These are phyloP conservation scores for Polydrusus tereticollis DNA, from an alignment of 2,888 invertebrate genomes.

Conservation along the genomic window DNA sequence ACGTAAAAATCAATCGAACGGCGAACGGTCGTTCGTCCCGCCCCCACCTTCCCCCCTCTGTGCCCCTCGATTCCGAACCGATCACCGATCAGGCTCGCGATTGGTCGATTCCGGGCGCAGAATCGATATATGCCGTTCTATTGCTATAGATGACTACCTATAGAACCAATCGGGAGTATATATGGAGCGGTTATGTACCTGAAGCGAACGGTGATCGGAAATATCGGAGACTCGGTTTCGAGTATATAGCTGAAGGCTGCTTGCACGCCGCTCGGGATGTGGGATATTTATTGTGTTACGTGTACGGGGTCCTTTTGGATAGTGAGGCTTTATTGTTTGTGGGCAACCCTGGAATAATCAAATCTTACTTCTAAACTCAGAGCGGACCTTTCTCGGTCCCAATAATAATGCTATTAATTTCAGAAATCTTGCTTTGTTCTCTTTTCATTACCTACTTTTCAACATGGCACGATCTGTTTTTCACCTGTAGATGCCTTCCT, in stretches of 20 bases:
- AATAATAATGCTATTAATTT: too few relatives aligned
- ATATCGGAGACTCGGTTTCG: slow-evolving; percentile 37
- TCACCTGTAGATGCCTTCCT: too few relatives aligned
- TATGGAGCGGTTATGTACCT: slow-evolving; percentile 48
- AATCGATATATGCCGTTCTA: slow-evolving; percentile 70
- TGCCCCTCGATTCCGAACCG: slow-evolving; percentile 43
- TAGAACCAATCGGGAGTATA: slow-evolving; percentile 65
- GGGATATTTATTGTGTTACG: slow-evolving; percentile 10
- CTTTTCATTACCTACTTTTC: too few relatives aligned
- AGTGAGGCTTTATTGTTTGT: background rate
- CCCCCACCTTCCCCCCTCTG: slow-evolving; percentile 29
- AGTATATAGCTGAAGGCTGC: slow-evolving; percentile 29
- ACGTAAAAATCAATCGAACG: slow-evolving; percentile 49
- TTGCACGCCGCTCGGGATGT: slow-evolving; percentile 1
- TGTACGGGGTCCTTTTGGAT: slow-evolving; percentile 1
- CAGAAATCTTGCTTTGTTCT: too few relatives aligned
- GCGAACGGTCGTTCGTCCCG: slow-evolving; percentile 45
- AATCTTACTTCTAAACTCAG: background rate
- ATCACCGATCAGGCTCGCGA: slow-evolving; percentile 59
- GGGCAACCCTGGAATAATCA: too few relatives aligned
- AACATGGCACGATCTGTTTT: too few relatives aligned
- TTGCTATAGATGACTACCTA: slow-evolving; percentile 69
- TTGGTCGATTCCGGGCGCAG: slow-evolving; percentile 72
- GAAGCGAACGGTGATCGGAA: slow-evolving; percentile 46
- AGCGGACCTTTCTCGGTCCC: too few relatives aligned